Evolutionary conservation across 2,113 vertebrate species (phyloP).

Genomic region (Calidris pygmaea): DNA sequence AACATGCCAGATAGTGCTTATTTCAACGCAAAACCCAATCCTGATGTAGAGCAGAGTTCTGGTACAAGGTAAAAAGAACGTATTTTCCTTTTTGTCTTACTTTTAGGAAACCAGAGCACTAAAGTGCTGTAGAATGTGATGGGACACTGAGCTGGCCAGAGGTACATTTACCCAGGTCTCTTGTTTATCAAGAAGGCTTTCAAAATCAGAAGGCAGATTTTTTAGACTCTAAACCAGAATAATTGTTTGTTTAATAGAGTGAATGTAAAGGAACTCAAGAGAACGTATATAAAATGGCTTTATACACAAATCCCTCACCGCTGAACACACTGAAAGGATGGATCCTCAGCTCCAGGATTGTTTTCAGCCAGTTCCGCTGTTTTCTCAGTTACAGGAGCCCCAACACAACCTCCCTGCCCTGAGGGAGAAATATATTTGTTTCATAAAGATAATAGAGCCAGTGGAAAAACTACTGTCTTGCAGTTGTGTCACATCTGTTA

Average conservation of each 20-base stretch:
- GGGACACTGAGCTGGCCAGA: background rate
- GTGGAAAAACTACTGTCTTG: background rate
- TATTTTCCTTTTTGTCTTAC: background rate
- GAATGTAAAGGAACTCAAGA: background rate
- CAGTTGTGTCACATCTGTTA: background rate
- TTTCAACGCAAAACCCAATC: background rate
- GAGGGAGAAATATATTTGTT: background rate
- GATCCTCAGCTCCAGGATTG: background rate
- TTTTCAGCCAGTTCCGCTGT: background rate
- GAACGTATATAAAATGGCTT: background rate
- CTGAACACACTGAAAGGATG: too few relatives aligned
- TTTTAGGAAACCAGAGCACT: background rate
- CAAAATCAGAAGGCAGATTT: background rate
- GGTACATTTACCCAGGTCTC: background rate
- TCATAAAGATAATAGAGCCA: background rate
- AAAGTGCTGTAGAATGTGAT: background rate
- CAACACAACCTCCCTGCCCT: background rate
- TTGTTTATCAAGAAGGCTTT: background rate
- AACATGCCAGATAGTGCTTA: background rate
- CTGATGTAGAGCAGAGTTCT: background rate
- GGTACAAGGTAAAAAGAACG: background rate
- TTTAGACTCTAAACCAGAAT: background rate
- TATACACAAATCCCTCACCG: background rate
- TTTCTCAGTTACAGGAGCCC: background rate
- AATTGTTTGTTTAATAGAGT: background rate